Evolutionary conservation across 2,888 invertebrate species (phyloP).

Genomic region (Hyppa rectilinea): DNA sequence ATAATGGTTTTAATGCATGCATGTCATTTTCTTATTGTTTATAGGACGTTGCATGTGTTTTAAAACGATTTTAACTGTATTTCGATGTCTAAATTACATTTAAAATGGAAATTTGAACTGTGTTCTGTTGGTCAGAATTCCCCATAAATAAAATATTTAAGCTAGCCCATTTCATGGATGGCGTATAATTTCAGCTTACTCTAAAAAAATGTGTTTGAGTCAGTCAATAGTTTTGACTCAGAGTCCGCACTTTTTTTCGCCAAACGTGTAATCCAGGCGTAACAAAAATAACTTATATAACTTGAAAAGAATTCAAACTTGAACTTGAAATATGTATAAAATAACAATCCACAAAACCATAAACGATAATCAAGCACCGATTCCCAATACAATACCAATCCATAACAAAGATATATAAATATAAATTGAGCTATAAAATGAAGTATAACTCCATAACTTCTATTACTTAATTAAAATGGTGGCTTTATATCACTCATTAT

Average conservation of each 20-base stretch:
- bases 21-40: constrained; percentile 41
- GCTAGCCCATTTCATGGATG: background rate
- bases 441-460: constrained; percentile 45
- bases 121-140: background rate
- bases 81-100: constrained; percentile 4
- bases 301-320: background rate
- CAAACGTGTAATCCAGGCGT: background rate
- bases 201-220: no score
- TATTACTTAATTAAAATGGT: constrained; percentile 58
- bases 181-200: background rate
- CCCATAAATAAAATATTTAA: background rate
- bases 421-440: constrained; percentile 51
- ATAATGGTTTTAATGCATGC: constrained; percentile 39
- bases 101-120: background rate
- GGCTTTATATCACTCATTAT: constrained; percentile 55
- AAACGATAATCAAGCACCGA: constrained; percentile 38
- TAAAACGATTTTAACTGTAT: constrained; percentile 14
- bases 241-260: background rate
- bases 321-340: background rate
- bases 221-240: background rate
- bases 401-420: constrained; percentile 11
- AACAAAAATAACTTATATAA: background rate
- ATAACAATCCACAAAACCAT: constrained; percentile 12
- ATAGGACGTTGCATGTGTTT: constrained; percentile 17
- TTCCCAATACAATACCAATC: constrained; percentile 34